These are phyloP conservation scores for Loriculus beryllinus DNA, from an alignment of 2,797 vertebrate species.

Conservation along the genomic window DNA sequence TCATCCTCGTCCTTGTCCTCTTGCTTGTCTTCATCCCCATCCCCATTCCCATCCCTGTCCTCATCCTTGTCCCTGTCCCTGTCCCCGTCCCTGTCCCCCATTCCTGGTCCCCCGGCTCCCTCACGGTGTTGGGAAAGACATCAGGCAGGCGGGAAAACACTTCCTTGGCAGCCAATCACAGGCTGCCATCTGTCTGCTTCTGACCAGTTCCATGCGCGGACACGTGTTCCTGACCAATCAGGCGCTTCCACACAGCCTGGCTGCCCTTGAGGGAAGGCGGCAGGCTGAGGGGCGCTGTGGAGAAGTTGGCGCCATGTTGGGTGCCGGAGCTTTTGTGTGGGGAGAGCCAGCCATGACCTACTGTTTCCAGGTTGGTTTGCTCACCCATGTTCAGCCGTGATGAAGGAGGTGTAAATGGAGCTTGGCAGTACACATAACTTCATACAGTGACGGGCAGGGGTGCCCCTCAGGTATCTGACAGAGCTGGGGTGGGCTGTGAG, in stretches of 20 bases:
- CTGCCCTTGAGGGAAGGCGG: neutral
- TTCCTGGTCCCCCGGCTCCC: neutral
- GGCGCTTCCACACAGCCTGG: fast-evolving
- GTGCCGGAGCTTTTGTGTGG: fast-evolving
- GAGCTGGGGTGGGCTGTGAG: neutral
- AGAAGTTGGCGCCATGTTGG: fast-evolving
- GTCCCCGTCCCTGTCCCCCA: fast-evolving
- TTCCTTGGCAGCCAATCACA: neutral
- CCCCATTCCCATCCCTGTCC: fast-evolving
- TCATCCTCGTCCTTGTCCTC: no score
- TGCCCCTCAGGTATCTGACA: neutral
- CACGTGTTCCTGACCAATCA: neutral
- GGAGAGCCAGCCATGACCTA: fast-evolving
- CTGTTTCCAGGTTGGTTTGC: neutral
- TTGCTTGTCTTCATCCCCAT: fast-evolving
- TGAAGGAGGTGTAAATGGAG: neutral
- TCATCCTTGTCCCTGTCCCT: no score
- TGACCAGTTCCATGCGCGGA: neutral
- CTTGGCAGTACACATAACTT: neutral
- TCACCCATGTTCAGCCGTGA: fast-evolving
- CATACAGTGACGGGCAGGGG: neutral
- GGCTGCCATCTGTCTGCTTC: neutral
- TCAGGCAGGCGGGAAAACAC: fast-evolving
- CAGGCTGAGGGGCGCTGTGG: neutral
- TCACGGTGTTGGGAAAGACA: neutral